Evolutionary conservation across 2,113 vertebrate species (phyloP).

Genomic region (Romanogobio albipinnatus): DNA sequence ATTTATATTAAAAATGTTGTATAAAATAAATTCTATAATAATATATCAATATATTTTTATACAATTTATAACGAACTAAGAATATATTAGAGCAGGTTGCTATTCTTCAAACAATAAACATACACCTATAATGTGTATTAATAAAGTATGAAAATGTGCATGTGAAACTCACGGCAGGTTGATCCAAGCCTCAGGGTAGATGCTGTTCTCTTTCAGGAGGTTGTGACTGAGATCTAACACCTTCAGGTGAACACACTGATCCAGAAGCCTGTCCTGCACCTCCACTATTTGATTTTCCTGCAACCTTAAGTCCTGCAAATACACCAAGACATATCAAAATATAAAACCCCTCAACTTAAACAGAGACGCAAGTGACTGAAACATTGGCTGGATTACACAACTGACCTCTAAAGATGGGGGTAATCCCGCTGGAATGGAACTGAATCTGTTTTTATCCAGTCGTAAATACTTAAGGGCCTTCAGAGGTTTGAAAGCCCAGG

Average conservation of each 20-base stretch:
- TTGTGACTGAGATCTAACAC: conserved; percentile 79
- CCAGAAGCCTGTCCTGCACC: conserved; percentile 69
- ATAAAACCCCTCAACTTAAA: background rate
- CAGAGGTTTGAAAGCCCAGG: conserved; percentile 71
- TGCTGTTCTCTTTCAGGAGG: conserved; percentile 71
- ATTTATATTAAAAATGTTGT: background rate
- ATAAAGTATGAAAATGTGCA: background rate
- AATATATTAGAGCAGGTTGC: background rate
- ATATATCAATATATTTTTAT: background rate
- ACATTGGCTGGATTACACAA: background rate
- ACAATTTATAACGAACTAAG: background rate
- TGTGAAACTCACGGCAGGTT: conserved; percentile 68
- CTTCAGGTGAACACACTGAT: conserved; percentile 65
- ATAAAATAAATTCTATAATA: background rate
- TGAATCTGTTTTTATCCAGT: conserved; percentile 75
- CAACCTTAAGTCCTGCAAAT: conserved; percentile 74
- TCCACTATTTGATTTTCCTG: conserved; percentile 72
- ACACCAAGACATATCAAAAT: background rate
- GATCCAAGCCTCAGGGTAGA: conserved; percentile 68
- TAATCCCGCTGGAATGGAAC: conserved; percentile 71
- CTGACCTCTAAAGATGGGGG: conserved; percentile 78
- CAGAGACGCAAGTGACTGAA: background rate
- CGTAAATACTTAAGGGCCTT: conserved; percentile 70
- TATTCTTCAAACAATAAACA: background rate
- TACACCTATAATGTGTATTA: background rate